Evolutionary conservation across 2,888 invertebrate species (phyloP).

Genomic region (Nymphalis polychloros): DNA sequence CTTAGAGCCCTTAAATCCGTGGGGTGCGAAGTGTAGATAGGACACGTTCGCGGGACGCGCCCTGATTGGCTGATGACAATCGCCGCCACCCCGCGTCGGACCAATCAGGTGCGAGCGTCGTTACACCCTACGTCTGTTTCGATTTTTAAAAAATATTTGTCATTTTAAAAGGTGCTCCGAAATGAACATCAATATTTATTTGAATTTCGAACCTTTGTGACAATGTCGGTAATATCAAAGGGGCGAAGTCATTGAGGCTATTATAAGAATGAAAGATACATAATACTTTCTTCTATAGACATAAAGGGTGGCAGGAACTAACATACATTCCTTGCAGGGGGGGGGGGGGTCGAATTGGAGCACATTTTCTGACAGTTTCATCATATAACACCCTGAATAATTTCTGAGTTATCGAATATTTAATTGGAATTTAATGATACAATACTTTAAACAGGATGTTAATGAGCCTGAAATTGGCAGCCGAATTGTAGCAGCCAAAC

Average conservation of each 20-base stretch:
- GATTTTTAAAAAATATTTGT: conserved; percentile 49
- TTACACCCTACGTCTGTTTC: conserved; percentile 42
- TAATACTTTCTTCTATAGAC: too few species aligned
- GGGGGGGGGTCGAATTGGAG: too few species aligned
- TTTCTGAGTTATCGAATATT: too few species aligned
- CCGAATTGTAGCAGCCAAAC: too few species aligned
- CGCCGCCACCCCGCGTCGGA: conserved; percentile 52
- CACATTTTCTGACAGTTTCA: too few species aligned
- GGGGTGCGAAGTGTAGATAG: conserved; percentile 68
- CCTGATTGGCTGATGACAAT: conserved; percentile 56
- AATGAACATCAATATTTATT: conserved; percentile 20
- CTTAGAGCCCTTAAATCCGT: conserved; percentile 63
- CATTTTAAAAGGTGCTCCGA: conserved; percentile 4
- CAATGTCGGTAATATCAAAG: background rate
- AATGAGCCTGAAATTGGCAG: too few species aligned
- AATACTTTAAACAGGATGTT: too few species aligned
- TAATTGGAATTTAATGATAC: too few species aligned
- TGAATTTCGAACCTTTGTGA: conserved; percentile 3
- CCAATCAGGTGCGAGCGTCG: conserved; percentile 48
- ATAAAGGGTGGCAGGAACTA: too few species aligned
- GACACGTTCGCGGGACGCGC: conserved; percentile 60
- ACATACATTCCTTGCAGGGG: too few species aligned
- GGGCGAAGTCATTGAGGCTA: background rate
- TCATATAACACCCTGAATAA: too few species aligned
- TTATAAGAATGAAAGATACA: too few species aligned